These are phyloP conservation scores for Pseudochirops cupreus DNA, from an alignment of 2,797 vertebrate genomes.

Conservation along the genomic window DNA sequence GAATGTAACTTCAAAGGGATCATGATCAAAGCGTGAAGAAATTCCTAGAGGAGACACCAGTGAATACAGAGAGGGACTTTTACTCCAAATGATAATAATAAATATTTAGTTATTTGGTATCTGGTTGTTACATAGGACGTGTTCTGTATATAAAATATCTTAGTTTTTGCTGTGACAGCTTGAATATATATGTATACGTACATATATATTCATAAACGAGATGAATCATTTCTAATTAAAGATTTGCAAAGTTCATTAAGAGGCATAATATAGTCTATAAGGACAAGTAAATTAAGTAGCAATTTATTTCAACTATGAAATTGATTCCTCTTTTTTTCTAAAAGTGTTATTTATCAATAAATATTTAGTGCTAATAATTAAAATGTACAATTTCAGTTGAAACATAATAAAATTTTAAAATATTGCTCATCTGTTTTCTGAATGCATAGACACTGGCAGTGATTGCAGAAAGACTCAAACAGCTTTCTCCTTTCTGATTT, in stretches of 20 bases:
- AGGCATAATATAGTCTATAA: conserved; percentile 74
- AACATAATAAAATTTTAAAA: no score
- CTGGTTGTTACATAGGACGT: conserved; percentile 83
- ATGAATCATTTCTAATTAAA: conserved; percentile 86
- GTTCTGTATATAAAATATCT: conserved; percentile 79
- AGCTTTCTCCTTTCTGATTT: no score
- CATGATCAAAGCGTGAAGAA: conserved; percentile 92
- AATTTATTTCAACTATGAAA: conserved; percentile 49
- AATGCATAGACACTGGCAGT: no score
- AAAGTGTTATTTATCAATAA: conserved; percentile 37
- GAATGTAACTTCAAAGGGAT: conserved; percentile 91
- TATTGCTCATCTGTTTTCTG: no score
- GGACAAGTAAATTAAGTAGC: conserved; percentile 77
- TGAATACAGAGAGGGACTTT: conserved; percentile 86
- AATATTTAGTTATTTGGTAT: conserved; percentile 88
- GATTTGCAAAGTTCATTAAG: conserved; percentile 75
- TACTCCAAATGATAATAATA: conserved; percentile 85
- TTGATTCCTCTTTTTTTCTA: conserved; percentile 50
- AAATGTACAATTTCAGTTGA: neutral
- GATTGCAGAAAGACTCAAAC: no score
- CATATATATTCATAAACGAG: conserved; percentile 80
- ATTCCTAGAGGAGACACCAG: conserved; percentile 87
- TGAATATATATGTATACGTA: conserved; percentile 75
- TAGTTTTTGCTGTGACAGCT: conserved; percentile 82
- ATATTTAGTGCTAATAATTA: conserved; percentile 42